Percentiles rank a stretch among this genome's conserved stretches.
Evolutionary conservation across 2,113 vertebrate genomes (phyloP).

Genomic region (Camarhynchus parvulus): DNA sequence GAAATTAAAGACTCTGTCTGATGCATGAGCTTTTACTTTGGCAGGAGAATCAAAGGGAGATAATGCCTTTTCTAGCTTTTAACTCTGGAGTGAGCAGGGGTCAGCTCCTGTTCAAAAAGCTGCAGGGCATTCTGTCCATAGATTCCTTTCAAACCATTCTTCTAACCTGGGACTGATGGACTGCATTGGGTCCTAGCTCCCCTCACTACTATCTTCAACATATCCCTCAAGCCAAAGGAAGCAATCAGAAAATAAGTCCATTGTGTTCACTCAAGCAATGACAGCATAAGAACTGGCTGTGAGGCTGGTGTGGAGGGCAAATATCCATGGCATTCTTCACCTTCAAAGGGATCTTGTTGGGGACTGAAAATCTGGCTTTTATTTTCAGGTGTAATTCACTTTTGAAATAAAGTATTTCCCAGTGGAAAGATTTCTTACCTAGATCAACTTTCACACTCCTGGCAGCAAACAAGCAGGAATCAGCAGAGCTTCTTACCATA

Average conservation of each 20-base stretch:
- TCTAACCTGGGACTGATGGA: not conserved
- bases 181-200: not conserved
- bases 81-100: not conserved
- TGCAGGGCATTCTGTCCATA: not conserved
- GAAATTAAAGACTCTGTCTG: not conserved
- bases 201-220: not conserved
- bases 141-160: not conserved
- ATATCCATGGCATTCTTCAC: not conserved
- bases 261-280: not conserved
- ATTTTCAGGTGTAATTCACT: not conserved
- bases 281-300: not conserved
- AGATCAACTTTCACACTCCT: not conserved
- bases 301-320: not conserved
- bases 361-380: not conserved
- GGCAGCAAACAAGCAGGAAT: not conserved
- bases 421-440: not conserved
- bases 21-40: not conserved
- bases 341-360: not conserved
- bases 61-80: conserved; percentile 9
- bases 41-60: not conserved
- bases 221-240: not conserved
- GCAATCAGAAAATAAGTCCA: not conserved
- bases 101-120: not conserved
- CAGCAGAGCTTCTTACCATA: not conserved
- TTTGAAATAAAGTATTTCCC: not conserved